Conservation (phyloP, 2,113 vertebrate species). For the Vulpes ferrilata region DNA sequence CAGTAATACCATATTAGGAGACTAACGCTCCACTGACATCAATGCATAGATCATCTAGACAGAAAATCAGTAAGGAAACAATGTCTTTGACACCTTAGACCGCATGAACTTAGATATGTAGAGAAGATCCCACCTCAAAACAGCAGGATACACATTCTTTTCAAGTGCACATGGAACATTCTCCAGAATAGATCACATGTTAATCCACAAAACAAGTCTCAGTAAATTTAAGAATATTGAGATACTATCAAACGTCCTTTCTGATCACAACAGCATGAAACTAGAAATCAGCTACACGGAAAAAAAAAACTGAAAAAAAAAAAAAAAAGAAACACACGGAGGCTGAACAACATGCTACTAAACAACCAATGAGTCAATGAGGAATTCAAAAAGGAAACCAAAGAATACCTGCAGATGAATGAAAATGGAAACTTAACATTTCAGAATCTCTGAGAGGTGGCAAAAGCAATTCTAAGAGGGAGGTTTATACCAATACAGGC, state of each 20-base stretch:
- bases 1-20: not conserved
- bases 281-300: not conserved
- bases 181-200: not conserved
- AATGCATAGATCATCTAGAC: not conserved
- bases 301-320: not conserved
- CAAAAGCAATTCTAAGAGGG: not conserved
- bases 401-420: not conserved
- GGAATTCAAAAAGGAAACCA: not conserved
- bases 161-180: not conserved
- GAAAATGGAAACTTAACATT: not conserved
- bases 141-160: not conserved
- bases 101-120: not conserved
- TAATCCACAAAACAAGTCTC: not conserved
- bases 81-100: not conserved
- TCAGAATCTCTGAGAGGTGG: not conserved
- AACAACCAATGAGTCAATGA: not conserved
- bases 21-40: not conserved
- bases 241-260: not conserved
- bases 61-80: not conserved
- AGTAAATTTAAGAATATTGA: not conserved
- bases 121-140: not conserved
- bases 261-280: not conserved
- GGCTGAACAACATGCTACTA: not conserved
- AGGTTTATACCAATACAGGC: not conserved
- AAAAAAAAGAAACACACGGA: not conserved